phyloP scores from a whole-genome alignment of 2,888 invertebrate genomes.

The Eupithecia inturbata region DNA sequence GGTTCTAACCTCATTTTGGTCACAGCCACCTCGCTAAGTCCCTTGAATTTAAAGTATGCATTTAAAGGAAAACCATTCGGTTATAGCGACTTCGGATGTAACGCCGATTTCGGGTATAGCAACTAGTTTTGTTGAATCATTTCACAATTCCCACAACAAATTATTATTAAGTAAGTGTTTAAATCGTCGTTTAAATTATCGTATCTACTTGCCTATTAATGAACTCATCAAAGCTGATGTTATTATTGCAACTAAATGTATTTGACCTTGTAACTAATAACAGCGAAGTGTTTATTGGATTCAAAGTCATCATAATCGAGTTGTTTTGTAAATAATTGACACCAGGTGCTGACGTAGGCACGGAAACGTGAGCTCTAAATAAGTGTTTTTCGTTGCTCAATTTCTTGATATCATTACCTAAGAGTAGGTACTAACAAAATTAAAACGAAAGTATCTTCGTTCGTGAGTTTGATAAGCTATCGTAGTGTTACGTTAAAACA shows the following conservation, averaged over 20 bases:
- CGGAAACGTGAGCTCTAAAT: slow-evolving; percentile 18
- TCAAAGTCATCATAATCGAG: slow-evolving; percentile 25
- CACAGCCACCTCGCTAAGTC: no score
- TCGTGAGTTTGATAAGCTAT: not conserved
- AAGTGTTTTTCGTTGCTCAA: slow-evolving; percentile 16
- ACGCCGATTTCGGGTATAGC: no score
- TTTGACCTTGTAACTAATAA: slow-evolving; percentile 26
- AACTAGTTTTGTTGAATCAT: no score
- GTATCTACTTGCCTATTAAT: not conserved
- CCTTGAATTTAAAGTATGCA: no score
- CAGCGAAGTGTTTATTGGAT: slow-evolving; percentile 31
- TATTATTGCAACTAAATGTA: slow-evolving; percentile 15
- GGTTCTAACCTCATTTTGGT: no score
- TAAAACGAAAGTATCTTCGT: not conserved
- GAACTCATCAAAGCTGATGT: not conserved
- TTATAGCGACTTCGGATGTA: no score
- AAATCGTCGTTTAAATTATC: not conserved
- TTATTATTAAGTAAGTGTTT: not conserved
- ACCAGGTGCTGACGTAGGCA: slow-evolving; percentile 25
- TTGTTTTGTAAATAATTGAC: slow-evolving; percentile 27
- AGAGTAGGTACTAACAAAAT: not conserved
- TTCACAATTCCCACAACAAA: no score
- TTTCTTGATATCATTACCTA: not conserved
- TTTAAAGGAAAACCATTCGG: no score
- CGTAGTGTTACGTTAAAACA: not conserved